Base-by-base conservation (phyloP, 2,888 invertebrate genomes). In the Pyrocoelia pectoralis region DNA sequence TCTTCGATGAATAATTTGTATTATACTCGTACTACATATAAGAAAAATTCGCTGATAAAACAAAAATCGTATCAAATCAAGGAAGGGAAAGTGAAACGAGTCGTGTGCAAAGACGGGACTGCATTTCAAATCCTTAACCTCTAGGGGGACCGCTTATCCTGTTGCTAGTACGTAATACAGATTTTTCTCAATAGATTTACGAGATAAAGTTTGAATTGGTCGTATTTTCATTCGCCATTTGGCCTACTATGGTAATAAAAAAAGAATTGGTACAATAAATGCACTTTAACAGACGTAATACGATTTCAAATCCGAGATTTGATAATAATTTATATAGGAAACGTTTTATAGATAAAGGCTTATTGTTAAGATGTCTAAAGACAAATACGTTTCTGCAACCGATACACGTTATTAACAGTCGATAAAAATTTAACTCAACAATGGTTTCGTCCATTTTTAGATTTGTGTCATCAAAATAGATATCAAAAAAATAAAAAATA, bases 21-120 rank as follows among this genome's bases (percentile, higher is more conserved):
- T n/a, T n/a, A 63, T 63, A 55, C 58, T 56, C 60, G 60, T 60
- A 60, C 60, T 56, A 65, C 48, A 56, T 65, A n/a, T n/a, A n/a
- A 60, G 53, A 60, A 62, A 64, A 60, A 56, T 53, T 59, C 60
- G 60, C 65, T 54, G 60, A 65, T 60, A 60, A 60, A 60, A 65
- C 60, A 65, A 59, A 41, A 65, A 65, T 65, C 65, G 60, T 24
- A 60, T 28, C 50, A 60, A 60, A 60, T 60, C 56, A 43, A 65
- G 65, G 60, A 65, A 46, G 60, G 55, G 43, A 60, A 65, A 56
- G 65, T 60, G 65, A 65, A 65, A 65, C 65, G 65, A 65, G 65
- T 60, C 65, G 59, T 65, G 56, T 65, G 46, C 60, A 51, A 60
- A 60, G 59, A 56, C 65, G 65, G 60, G 60, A 65, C 65, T 63